Evolutionary conservation across 2,797 vertebrate genomes (phyloP), one percentile per base, ranked within the genome.

Genomic region (Lophius americanus): DNA sequence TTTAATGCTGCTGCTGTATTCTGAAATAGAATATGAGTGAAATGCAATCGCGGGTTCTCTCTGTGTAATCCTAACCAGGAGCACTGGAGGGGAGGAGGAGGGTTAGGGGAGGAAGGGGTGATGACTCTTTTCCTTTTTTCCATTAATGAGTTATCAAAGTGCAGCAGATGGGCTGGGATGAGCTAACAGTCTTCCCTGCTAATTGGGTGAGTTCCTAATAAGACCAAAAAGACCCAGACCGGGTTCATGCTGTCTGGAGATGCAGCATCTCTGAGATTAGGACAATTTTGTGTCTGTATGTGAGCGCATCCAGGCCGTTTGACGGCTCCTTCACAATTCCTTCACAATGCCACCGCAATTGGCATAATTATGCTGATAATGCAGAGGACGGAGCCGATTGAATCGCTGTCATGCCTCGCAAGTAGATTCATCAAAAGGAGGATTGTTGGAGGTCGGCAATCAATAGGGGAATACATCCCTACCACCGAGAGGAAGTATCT

Each of bases 81-180:
- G 88, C 88, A 79, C 56, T 43, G 75, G 79, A 77, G 87, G 85
- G 85, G 90, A 86, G 84, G 83, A 83, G 23, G 23, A 23, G 23
- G 23, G 23, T 23, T 23, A 23, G 23, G 2, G 23, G 23, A 23
- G 23, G 23, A 23, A 23, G 23, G 23, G 23, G 23, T 23, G 23
- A 23, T 23, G 2, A 23, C 23, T 23, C 23, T 23, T 23, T 23
- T 23, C 2, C 23, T 23, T 88, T 88, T 89, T 80, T 68, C 78
- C 84, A 91, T 92, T 93, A 93, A 94, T 92, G 88, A 91, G 83
- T 93, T 92, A 93, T 94, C 93, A 92, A 91, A 91, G 88, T 76
- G 10, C 67, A 85, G 86, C 92, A 94, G 92, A 93, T 93, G 92
- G 90, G 73, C 73, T 65, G 77, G 80, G 85, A 86, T 91, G 87